phyloP scores from a whole-genome alignment of 2,888 invertebrate genomes.

The Conistra vaccinii region DNA sequence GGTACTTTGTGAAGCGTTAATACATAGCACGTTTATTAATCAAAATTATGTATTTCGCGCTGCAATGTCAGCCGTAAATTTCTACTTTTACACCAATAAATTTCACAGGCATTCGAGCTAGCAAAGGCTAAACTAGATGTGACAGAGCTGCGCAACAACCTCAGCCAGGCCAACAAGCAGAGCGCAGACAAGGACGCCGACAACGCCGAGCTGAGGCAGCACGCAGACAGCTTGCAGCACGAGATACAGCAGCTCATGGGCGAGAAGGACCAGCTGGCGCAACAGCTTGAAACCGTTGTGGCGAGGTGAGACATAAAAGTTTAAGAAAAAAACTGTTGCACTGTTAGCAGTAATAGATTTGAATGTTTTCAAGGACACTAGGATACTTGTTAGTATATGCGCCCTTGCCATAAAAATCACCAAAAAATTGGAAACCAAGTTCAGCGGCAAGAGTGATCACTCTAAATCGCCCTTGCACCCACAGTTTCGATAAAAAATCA shows the following conservation, averaged over 20 bases:
- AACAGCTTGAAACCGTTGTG: slow-evolving; percentile 74
- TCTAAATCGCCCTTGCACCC: too few relatives aligned
- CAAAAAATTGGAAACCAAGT: too few relatives aligned
- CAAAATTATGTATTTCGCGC: too few relatives aligned
- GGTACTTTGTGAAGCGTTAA: too few relatives aligned
- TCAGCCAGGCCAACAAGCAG: slow-evolving; percentile 89
- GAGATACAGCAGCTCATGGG: slow-evolving; percentile 70
- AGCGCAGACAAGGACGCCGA: slow-evolving; percentile 76
- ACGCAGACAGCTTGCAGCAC: slow-evolving; percentile 71
- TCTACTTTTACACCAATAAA: not conserved
- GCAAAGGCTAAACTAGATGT: slow-evolving; percentile 88
- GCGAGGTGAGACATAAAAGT: slow-evolving; percentile 71
- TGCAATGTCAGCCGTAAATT: too few relatives aligned
- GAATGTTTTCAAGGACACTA: not conserved
- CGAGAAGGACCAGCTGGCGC: slow-evolving; percentile 74
- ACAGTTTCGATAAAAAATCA: not conserved
- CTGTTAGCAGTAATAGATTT: not conserved
- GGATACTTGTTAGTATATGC: too few relatives aligned
- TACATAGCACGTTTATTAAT: too few relatives aligned
- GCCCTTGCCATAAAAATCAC: too few relatives aligned
- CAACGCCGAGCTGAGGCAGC: slow-evolving; percentile 74
- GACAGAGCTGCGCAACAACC: slow-evolving; percentile 82
- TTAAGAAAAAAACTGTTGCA: not conserved
- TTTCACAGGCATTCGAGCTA: slow-evolving; percentile 86
- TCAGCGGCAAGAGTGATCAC: too few relatives aligned